Evolutionary conservation across 1,140 invertebrate genomes (phyloP).

Genomic region (Drosophila pallidifrons): DNA sequence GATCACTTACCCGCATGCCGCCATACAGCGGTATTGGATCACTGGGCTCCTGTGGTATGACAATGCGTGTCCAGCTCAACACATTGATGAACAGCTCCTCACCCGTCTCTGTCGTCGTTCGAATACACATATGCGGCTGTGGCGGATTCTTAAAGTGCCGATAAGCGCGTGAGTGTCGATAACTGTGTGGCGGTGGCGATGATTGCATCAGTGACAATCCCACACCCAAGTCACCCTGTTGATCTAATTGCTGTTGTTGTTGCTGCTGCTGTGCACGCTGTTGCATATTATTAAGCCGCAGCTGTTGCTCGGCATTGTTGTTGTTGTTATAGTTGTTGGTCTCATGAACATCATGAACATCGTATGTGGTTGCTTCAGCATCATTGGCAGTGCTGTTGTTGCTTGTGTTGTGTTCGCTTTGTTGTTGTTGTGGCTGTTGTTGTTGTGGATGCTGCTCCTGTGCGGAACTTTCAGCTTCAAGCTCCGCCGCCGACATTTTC

Average conservation of each 20-base stretch:
- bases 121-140: conserved; percentile 91
- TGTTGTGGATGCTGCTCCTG: conserved; percentile 60
- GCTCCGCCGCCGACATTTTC: conserved; percentile 70
- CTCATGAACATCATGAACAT: conserved; percentile 40
- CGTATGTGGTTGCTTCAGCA: conserved; percentile 46
- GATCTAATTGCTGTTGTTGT: conserved; percentile 55
- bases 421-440: conserved; percentile 37
- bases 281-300: conserved; percentile 50
- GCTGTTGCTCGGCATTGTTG: conserved; percentile 49
- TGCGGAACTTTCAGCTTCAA: conserved; percentile 64
- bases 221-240: conserved; percentile 57
- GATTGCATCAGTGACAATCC: conserved; percentile 76
- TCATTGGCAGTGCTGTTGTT: conserved; percentile 61
- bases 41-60: conserved; percentile 87
- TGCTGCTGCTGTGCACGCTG: conserved; percentile 48
- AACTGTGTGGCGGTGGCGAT: conserved; percentile 81
- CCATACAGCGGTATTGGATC: conserved; percentile 89
- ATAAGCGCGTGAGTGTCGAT: conserved; percentile 86
- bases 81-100: conserved; percentile 89
- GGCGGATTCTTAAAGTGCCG: conserved; percentile 90
- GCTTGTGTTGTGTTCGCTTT: conserved; percentile 33
- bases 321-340: conserved; percentile 60
- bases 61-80: conserved; percentile 90
- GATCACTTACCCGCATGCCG: conserved; percentile 87
- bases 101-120: conserved; percentile 87